Conservation (phyloP, 1,140 invertebrate species). For the Polypedilum pembai region DNA sequence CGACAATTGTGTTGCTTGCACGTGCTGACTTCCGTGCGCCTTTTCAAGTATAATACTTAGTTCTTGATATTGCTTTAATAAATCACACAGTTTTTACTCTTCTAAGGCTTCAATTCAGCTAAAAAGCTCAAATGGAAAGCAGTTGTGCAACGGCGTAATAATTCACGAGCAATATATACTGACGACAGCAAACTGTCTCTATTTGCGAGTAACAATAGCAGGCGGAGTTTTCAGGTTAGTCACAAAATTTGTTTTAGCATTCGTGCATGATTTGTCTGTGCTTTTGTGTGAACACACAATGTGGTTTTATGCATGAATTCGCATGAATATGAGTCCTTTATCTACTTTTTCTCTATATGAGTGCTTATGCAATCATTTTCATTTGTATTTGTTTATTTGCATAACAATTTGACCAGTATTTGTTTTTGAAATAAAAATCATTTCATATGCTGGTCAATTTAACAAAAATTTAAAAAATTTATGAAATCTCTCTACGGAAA, state of each 20-base stretch:
- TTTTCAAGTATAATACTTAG: background rate
- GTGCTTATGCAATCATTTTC: too few relatives aligned
- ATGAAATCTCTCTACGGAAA: too few relatives aligned
- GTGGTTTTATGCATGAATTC: too few relatives aligned
- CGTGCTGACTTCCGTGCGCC: background rate
- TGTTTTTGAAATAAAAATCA: too few relatives aligned
- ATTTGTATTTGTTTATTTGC: too few relatives aligned
- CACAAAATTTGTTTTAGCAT: background rate
- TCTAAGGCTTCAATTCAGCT: background rate
- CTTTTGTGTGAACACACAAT: too few relatives aligned
- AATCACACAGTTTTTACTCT: background rate
- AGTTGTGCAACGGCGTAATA: background rate
- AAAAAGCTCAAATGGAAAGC: background rate
- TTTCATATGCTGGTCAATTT: too few relatives aligned
- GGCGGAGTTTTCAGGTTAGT: background rate
- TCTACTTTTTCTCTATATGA: too few relatives aligned
- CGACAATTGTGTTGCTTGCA: background rate
- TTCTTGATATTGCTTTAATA: background rate
- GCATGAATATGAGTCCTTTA: too few relatives aligned
- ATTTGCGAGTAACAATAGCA: background rate
- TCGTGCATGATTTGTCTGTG: background rate
- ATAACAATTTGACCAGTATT: too few relatives aligned
- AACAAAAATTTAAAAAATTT: too few relatives aligned
- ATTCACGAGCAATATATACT: background rate
- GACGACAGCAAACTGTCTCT: constrained; percentile 21